Conservation (phyloP, 2,888 invertebrate genomes). For the Mactromeris polynyma region DNA sequence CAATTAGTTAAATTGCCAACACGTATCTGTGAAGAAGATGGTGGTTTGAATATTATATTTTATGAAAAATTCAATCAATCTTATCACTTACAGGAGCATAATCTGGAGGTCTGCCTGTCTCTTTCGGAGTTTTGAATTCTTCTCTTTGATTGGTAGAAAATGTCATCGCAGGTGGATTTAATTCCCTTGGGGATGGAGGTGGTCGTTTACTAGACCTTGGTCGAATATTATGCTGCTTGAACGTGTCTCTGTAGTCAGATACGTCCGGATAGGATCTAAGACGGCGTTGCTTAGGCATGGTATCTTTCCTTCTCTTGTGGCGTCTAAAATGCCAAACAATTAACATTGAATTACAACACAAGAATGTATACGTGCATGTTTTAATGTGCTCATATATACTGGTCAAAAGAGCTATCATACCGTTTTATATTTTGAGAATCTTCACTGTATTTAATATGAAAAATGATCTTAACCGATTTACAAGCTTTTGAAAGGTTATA, state of each 20-base stretch:
- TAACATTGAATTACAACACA: neutral
- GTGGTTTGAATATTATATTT: slow-evolving; percentile 28
- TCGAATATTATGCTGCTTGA: slow-evolving; percentile 73
- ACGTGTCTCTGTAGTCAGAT: slow-evolving; percentile 83
- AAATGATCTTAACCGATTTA: too few species aligned
- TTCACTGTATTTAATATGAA: too few species aligned
- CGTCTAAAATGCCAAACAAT: slow-evolving; percentile 67
- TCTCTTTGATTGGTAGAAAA: slow-evolving; percentile 83
- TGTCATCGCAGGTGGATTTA: slow-evolving; percentile 80
- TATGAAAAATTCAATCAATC: neutral
- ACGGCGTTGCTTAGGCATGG: slow-evolving; percentile 59
- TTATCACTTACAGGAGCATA: slow-evolving; percentile 74
- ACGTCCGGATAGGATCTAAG: slow-evolving; percentile 70
- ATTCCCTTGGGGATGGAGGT: slow-evolving; percentile 77
- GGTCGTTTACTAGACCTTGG: slow-evolving; percentile 85
- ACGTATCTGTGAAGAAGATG: neutral
- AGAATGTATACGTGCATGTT: too few species aligned
- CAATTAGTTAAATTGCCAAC: neutral
- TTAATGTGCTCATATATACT: too few species aligned
- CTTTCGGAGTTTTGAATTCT: slow-evolving; percentile 77
- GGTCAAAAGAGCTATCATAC: too few species aligned
- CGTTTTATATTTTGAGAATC: too few species aligned
- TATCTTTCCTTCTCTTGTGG: slow-evolving; percentile 73
- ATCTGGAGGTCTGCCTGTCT: slow-evolving; percentile 77
- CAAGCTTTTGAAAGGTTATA: too few species aligned